These are phyloP conservation scores for Drosophila aldrichi DNA, from an alignment of 2,888 invertebrate genomes.

Conservation along the genomic window DNA sequence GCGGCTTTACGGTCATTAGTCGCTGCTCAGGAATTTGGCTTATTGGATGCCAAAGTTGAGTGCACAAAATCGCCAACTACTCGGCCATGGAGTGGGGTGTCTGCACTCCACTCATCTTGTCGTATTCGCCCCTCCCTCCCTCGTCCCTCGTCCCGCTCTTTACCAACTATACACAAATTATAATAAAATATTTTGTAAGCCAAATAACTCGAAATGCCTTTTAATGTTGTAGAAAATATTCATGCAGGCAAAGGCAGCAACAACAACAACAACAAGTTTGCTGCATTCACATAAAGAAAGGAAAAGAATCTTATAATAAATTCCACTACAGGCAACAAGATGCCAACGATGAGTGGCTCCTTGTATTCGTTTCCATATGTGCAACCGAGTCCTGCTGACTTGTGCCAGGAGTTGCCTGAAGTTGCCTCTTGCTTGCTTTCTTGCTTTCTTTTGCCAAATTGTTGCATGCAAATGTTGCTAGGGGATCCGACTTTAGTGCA, in stretches of 20 bases:
- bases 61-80: slow-evolving; percentile 61
- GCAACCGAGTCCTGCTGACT: slow-evolving; percentile 42
- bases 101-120: not conserved
- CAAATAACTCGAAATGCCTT: slow-evolving; percentile 77
- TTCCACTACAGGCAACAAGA: slow-evolving; percentile 74
- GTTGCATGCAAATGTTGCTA: slow-evolving; percentile 75
- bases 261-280: slow-evolving; percentile 38
- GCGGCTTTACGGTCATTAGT: slow-evolving; percentile 72
- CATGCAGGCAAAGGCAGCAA: slow-evolving; percentile 46
- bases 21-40: slow-evolving; percentile 72
- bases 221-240: slow-evolving; percentile 73
- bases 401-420: slow-evolving; percentile 44
- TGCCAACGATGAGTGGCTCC: slow-evolving; percentile 60
- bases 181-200: slow-evolving; percentile 62
- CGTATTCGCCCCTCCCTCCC: no score
- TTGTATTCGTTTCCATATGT: slow-evolving; percentile 48
- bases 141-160: no score
- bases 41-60: slow-evolving; percentile 70
- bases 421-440: slow-evolving; percentile 26
- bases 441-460: slow-evolving; percentile 62
- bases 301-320: slow-evolving; percentile 79
- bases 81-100: slow-evolving; percentile 17
- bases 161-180: slow-evolving; percentile 57
- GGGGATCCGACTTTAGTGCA: slow-evolving; percentile 42
- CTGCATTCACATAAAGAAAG: slow-evolving; percentile 69